Evolutionary conservation across 2,797 vertebrate genomes (phyloP).

Genomic region (Champsocephalus esox): DNA sequence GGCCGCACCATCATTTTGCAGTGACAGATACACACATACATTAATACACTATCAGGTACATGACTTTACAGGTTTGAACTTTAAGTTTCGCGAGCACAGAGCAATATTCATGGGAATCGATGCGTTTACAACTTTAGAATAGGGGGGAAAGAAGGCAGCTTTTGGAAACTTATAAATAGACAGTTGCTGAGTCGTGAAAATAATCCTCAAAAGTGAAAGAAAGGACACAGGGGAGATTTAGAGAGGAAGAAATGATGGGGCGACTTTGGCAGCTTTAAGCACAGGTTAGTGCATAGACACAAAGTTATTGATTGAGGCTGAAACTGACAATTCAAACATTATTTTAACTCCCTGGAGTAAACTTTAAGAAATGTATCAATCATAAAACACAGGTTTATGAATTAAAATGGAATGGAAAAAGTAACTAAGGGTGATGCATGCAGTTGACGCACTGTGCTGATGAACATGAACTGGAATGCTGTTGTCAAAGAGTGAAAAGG

Average conservation of each 20-base stretch:
- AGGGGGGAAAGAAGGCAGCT: not conserved
- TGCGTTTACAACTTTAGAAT: conserved; percentile 32
- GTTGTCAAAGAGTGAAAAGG: conserved; percentile 59
- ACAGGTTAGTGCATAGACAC: conserved; percentile 41
- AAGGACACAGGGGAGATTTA: not conserved
- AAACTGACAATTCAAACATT: conserved; percentile 10
- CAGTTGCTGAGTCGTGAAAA: conserved; percentile 64
- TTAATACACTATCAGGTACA: not conserved
- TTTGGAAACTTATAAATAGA: conserved; percentile 39
- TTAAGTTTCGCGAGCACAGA: conserved; percentile 22
- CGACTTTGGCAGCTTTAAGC: conserved; percentile 22
- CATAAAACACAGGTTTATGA: not conserved
- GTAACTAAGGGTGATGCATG: conserved; percentile 6
- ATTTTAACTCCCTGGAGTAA: conserved; percentile 8
- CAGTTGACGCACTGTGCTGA: conserved; percentile 34
- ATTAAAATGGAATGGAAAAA: not conserved
- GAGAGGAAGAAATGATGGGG: conserved; percentile 19
- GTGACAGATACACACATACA: conserved; percentile 17
- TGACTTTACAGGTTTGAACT: conserved; percentile 57
- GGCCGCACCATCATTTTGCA: conserved; percentile 15
- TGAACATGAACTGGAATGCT: conserved; percentile 41
- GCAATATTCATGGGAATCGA: not conserved
- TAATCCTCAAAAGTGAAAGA: conserved; percentile 46
- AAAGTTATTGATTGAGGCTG: conserved; percentile 14
- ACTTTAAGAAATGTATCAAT: conserved; percentile 6